Evolutionary conservation across 2,113 vertebrate species (phyloP).

Genomic region (Mandrillus leucophaeus): DNA sequence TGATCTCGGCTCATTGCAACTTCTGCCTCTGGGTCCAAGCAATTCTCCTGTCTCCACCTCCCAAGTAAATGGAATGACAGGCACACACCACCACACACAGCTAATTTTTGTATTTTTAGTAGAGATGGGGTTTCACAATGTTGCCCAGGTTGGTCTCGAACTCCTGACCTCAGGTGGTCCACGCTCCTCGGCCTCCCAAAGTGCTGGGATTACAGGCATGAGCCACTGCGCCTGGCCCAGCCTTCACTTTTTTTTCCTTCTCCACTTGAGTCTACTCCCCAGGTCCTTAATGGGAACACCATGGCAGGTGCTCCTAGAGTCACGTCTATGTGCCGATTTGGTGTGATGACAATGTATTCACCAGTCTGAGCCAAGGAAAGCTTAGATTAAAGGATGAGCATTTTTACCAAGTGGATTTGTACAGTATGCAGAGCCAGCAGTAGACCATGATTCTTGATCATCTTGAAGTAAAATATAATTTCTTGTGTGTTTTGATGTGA

Average conservation of each 20-base stretch:
- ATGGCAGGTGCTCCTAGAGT: rapidly evolving
- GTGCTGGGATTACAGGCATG: too few species aligned
- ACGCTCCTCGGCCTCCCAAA: too few species aligned
- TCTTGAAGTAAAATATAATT: not conserved
- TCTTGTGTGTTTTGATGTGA: not conserved
- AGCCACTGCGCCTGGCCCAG: too few species aligned
- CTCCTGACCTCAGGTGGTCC: too few species aligned
- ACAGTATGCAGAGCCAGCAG: not conserved
- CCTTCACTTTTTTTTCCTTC: rapidly evolving
- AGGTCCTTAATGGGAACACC: rapidly evolving
- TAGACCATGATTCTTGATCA: not conserved
- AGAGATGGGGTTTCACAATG: too few species aligned
- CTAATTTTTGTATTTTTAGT: too few species aligned
- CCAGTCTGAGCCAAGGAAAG: not conserved
- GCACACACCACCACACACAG: too few species aligned
- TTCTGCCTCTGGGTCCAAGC: too few species aligned
- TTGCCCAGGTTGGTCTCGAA: too few species aligned
- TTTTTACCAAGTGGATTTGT: not conserved
- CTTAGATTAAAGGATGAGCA: not conserved
- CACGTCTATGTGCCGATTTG: rapidly evolving
- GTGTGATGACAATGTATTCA: not conserved
- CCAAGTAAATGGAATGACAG: too few species aligned
- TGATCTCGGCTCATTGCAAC: too few species aligned
- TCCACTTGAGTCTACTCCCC: rapidly evolving
- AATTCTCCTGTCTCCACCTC: too few species aligned